Conservation (phyloP, 2,888 invertebrate species). For the Augochlorella aurata region DNA sequence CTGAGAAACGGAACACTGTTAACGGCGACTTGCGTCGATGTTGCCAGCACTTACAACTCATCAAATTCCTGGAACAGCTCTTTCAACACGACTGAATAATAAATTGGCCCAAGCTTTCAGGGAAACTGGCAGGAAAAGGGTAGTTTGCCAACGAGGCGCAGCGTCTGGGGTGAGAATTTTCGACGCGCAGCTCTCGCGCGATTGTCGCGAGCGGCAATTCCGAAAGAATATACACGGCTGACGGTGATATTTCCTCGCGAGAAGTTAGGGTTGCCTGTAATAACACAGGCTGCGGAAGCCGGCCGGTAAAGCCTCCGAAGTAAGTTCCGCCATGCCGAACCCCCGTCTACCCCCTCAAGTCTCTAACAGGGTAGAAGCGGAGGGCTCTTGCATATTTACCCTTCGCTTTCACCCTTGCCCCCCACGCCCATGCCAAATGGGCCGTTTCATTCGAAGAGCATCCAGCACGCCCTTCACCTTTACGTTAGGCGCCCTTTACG, state of each 20-base stretch:
- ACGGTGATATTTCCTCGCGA: constrained; percentile 54
- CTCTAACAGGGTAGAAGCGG: constrained; percentile 12
- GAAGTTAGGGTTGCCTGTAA: constrained; percentile 57
- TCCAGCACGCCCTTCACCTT: constrained; percentile 54
- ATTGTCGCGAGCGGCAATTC: constrained; percentile 32
- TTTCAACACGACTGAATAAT: not conserved
- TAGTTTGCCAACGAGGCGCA: not conserved
- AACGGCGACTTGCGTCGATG: not conserved
- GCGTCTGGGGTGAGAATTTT: not conserved
- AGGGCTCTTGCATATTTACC: constrained; percentile 69
- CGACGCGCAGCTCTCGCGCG: not conserved
- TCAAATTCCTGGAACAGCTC: not conserved
- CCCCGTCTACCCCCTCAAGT: not conserved
- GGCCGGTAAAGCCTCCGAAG: constrained; percentile 55
- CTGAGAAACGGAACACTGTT: not conserved
- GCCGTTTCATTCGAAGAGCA: constrained; percentile 65
- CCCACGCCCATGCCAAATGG: constrained; percentile 62
- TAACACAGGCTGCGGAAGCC: constrained; percentile 47
- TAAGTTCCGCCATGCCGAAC: constrained; percentile 56
- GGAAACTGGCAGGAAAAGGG: not conserved
- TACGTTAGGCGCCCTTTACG: constrained; percentile 45
- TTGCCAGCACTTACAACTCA: not conserved
- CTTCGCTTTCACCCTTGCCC: constrained; percentile 58
- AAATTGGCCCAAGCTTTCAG: not conserved
- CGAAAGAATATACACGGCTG: constrained; percentile 45